Base-by-base conservation (phyloP, 2,888 invertebrate genomes). In the Hybos culiciformis region DNA sequence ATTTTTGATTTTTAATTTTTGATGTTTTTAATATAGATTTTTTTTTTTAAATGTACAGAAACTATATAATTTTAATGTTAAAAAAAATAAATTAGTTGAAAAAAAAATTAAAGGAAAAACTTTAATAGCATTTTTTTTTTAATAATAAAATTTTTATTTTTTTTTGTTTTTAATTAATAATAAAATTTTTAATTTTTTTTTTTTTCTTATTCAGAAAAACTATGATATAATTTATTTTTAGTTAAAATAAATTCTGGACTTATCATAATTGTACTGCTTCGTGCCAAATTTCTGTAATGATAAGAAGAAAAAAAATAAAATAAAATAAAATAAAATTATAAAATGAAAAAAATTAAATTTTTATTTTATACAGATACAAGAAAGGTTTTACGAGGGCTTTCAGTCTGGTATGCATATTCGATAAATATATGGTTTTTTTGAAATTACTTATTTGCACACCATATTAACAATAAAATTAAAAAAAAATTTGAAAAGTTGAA, bases 221-320 rank as follows among this genome's bases (percentile, higher is more conserved):
- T 81, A 60, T 86, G 74, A 73, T 90, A 91, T 56, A 92, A 72
- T 70, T 91, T 91, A 68, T 86, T 87, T 74, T 92, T 92, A 66
- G 82, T 84, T 70, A 92, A 72, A 60, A 80, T 80, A 72, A 87
- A 92, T 62, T 82, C 83, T 56, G 83, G 81, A 71, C 87, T 85
- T 66, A 91, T 83, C 70, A 90, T 80, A 60, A 91, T 81, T 54
- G 87, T 86, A 65, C 83, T 83, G 68, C 84, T 78, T 67, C 83
- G 77, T 53, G 86, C 82, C 57, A 88, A 71, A 66, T 87, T 88
- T 74, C 87, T 87, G 73, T 45, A 52, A 52, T 42, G 20, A 51
- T 61, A 48, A 46, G 39, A 48, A 49, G 39, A 46, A 18, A 37
- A 19, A 39, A 7, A 41, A 29, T 31, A 43, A 12, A 26, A 34